Percentiles rank a stretch among this genome's conserved stretches.
phyloP scores from a whole-genome alignment of 2,888 invertebrate species.

The Aspidiotus rigidus region DNA sequence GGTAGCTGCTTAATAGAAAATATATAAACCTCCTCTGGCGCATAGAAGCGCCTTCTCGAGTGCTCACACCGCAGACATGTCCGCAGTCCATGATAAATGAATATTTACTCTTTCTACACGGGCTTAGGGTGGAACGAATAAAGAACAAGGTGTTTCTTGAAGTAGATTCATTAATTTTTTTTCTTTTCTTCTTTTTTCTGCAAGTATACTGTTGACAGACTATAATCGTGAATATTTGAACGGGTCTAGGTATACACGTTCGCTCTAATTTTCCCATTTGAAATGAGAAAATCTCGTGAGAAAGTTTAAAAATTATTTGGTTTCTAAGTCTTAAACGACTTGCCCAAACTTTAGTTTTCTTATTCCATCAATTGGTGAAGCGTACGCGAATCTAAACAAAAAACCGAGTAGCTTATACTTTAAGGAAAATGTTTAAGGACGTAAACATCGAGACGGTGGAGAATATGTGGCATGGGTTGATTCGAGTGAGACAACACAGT shows the following conservation, averaged over 20 bases:
- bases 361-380: too few species aligned
- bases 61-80: background rate
- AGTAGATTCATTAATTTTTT: slow-evolving; percentile 4
- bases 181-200: slow-evolving; percentile 2
- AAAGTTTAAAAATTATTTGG: too few species aligned
- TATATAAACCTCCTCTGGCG: slow-evolving; percentile 1
- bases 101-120: background rate
- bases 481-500: background rate
- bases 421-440: too few species aligned
- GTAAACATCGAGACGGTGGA: too few species aligned
- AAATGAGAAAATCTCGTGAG: too few species aligned
- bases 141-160: background rate
- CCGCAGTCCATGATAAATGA: slow-evolving; percentile 2
- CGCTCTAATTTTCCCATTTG: too few species aligned
- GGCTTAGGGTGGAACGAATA: background rate
- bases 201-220: background rate
- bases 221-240: slow-evolving; percentile 1
- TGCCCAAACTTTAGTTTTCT: too few species aligned
- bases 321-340: too few species aligned
- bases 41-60: slow-evolving; percentile 2
- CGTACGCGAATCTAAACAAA: too few species aligned
- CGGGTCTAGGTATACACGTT: background rate
- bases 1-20: slow-evolving; percentile 2
- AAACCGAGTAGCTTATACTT: too few species aligned
- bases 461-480: too few species aligned